phyloP scores from a whole-genome alignment of 2,113 vertebrate genomes.

The Psophia crepitans region DNA sequence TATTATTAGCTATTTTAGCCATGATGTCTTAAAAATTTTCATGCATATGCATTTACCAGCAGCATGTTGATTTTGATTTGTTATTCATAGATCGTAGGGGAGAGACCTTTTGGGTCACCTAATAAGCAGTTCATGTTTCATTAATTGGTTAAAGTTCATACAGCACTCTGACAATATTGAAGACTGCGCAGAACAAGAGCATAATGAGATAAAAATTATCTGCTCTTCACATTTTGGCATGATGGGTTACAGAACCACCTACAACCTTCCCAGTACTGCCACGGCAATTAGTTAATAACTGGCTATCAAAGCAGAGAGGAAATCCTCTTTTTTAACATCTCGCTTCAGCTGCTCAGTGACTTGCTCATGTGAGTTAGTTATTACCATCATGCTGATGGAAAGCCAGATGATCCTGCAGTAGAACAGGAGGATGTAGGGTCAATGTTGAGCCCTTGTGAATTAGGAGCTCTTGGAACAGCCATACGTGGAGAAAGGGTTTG shows the following conservation, averaged over 20 bases:
- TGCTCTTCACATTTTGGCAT: slow-evolving; percentile 32
- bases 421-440: neutral
- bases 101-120: slow-evolving; percentile 58
- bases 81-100: slow-evolving; percentile 27
- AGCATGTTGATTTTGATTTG: slow-evolving; percentile 38
- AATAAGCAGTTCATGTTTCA: slow-evolving; percentile 63
- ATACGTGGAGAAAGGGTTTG: slow-evolving; percentile 13
- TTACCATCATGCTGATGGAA: neutral
- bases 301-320: slow-evolving; percentile 1
- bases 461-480: slow-evolving; percentile 18
- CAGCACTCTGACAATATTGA: slow-evolving; percentile 38
- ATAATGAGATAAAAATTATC: slow-evolving; percentile 60
- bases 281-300: neutral
- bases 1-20: slow-evolving; percentile 50
- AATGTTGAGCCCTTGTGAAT: slow-evolving; percentile 1
- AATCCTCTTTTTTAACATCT: neutral
- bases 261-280: neutral
- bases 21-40: slow-evolving; percentile 31
- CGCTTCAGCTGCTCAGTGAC: neutral
- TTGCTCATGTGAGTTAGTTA: neutral
- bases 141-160: slow-evolving; percentile 63
- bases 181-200: slow-evolving; percentile 51
- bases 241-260: slow-evolving; percentile 37
- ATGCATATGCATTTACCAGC: slow-evolving; percentile 42
- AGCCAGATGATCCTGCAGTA: neutral